Evolutionary conservation across 2,113 vertebrate genomes (phyloP).

Genomic region (Corythornis vintsioides): DNA sequence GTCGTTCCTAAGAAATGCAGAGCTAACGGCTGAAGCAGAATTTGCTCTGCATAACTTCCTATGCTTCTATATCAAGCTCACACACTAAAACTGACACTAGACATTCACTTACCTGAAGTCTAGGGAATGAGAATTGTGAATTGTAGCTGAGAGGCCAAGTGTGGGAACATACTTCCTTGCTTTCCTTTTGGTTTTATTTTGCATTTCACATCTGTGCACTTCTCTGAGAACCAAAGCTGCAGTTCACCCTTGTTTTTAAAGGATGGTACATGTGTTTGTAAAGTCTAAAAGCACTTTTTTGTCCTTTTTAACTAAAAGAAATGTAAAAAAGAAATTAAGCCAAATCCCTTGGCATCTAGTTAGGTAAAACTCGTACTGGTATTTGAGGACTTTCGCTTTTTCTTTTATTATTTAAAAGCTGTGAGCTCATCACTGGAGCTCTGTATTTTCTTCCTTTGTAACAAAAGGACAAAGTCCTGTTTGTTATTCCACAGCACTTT

Average conservation of each 20-base stretch:
- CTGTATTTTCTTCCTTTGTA: neutral
- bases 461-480: neutral
- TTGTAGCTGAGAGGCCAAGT: neutral
- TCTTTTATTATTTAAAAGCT: neutral
- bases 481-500: neutral
- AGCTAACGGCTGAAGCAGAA: neutral
- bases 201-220: neutral
- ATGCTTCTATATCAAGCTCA: neutral
- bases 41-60: neutral
- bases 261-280: neutral
- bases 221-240: neutral
- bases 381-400: neutral
- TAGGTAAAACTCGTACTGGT: neutral
- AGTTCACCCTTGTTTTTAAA: neutral
- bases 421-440: neutral
- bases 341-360: neutral
- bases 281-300: neutral
- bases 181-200: neutral
- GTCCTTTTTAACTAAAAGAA: neutral
- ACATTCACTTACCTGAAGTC: neutral
- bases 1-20: neutral
- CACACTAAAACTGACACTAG: neutral
- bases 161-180: neutral
- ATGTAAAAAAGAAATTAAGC: neutral
- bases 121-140: neutral